Evolutionary conservation across 2,797 vertebrate genomes (phyloP).

Genomic region (Emys orbicularis): DNA sequence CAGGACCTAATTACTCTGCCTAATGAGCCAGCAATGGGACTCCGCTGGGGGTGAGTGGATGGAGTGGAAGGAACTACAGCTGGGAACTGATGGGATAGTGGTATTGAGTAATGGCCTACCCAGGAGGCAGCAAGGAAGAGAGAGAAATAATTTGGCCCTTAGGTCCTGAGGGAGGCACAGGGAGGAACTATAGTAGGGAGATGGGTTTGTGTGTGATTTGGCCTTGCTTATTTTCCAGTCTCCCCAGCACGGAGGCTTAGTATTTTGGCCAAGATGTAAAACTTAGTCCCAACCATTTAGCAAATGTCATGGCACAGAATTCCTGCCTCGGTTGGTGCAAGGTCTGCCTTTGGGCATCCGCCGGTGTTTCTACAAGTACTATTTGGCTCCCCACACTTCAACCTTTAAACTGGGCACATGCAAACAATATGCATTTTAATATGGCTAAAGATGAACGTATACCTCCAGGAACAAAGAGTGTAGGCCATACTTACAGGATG

Average conservation of each 20-base stretch:
- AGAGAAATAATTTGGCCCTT: neutral
- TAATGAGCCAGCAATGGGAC: neutral
- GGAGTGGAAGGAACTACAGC: too few relatives aligned
- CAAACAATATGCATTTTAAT: too few relatives aligned
- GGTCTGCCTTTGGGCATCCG: neutral
- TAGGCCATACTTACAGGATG: too few relatives aligned
- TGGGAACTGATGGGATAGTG: neutral
- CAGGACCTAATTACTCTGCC: neutral
- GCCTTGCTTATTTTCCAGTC: neutral
- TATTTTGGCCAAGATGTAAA: neutral
- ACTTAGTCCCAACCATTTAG: neutral
- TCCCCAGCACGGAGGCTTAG: neutral
- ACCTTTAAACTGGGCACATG: too few relatives aligned
- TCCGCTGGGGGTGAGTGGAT: neutral
- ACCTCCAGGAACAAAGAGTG: too few relatives aligned
- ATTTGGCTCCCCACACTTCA: too few relatives aligned
- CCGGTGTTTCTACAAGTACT: neutral
- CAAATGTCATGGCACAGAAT: neutral
- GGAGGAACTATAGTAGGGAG: neutral
- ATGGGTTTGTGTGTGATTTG: neutral
- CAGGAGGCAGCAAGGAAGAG: neutral
- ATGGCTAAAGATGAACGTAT: too few relatives aligned
- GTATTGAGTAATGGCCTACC: neutral
- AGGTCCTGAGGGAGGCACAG: neutral
- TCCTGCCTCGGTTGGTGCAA: neutral